Conservation (phyloP, 2,888 invertebrate genomes). For the Lochmaea capreae region DNA sequence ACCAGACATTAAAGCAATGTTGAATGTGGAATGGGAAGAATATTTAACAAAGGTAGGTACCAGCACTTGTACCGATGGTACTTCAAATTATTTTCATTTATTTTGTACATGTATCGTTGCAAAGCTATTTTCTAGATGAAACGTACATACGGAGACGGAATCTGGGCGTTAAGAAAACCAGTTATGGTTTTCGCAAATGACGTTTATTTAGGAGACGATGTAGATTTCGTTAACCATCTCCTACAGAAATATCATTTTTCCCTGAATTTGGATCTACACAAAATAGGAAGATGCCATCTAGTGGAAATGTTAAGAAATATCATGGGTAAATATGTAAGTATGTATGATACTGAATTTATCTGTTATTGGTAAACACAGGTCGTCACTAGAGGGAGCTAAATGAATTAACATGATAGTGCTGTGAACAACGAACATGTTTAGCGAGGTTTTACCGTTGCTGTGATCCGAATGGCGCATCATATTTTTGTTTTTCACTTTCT, state of each 20-base stretch:
- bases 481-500: too few relatives aligned
- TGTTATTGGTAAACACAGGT: too few relatives aligned
- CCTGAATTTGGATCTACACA: constrained; percentile 66
- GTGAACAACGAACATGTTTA: too few relatives aligned
- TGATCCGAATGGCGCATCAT: too few relatives aligned
- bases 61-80: too few relatives aligned
- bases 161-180: constrained; percentile 65
- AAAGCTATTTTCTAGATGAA: constrained; percentile 49
- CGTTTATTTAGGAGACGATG: constrained; percentile 68
- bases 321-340: constrained; percentile 54
- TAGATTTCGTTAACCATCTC: constrained; percentile 66
- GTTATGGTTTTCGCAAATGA: constrained; percentile 69
- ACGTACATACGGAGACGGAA: constrained; percentile 64
- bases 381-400: too few relatives aligned
- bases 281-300: constrained; percentile 65
- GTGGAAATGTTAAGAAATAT: constrained; percentile 64
- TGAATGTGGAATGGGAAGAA: constrained; percentile 62
- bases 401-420: too few relatives aligned
- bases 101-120: too few relatives aligned
- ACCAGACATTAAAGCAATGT: constrained; percentile 59
- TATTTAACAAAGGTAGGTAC: constrained; percentile 54
- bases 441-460: too few relatives aligned
- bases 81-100: not conserved
- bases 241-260: constrained; percentile 66
- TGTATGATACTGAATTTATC: constrained; percentile 20